phyloP scores from a whole-genome alignment of 2,888 invertebrate species.

The Aelia acuminata region DNA sequence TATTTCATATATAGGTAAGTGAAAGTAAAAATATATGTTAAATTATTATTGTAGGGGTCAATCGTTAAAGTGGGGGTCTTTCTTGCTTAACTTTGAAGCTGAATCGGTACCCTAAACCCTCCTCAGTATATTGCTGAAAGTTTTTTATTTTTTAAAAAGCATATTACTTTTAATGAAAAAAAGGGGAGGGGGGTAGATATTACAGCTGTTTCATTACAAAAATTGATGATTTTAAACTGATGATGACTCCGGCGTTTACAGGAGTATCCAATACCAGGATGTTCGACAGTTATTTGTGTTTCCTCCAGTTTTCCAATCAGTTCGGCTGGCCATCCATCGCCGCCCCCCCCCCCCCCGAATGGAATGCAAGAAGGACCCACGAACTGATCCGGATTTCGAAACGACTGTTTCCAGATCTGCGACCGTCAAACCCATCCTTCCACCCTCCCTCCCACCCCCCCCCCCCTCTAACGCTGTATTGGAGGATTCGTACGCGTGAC shows the following conservation, averaged over 20 bases:
- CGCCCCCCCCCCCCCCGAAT: neutral
- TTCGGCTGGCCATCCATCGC: neutral
- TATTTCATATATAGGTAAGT: no score
- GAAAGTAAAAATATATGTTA: no score
- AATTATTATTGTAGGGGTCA: no score
- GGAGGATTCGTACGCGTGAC: conserved; percentile 41
- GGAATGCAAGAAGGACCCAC: neutral
- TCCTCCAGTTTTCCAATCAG: conserved; percentile 4
- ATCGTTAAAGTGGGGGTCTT: no score
- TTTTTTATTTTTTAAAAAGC: no score
- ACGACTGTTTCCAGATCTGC: conserved; percentile 4
- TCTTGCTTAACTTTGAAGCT: no score
- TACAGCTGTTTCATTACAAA: no score
- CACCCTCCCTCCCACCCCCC: neutral
- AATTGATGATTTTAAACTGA: no score
- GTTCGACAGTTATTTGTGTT: neutral
- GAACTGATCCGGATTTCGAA: conserved; percentile 32
- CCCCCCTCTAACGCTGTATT: neutral
- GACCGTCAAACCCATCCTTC: neutral
- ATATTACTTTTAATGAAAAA: no score
- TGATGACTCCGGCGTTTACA: neutral
- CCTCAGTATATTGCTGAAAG: no score
- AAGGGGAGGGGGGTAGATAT: no score
- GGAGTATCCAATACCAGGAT: neutral
- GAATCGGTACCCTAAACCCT: no score